Evolutionary conservation across 30 jellyfish, hydroid and myxozoan genomes (phyloP).

Genomic region (Rhopilema esculentum): DNA sequence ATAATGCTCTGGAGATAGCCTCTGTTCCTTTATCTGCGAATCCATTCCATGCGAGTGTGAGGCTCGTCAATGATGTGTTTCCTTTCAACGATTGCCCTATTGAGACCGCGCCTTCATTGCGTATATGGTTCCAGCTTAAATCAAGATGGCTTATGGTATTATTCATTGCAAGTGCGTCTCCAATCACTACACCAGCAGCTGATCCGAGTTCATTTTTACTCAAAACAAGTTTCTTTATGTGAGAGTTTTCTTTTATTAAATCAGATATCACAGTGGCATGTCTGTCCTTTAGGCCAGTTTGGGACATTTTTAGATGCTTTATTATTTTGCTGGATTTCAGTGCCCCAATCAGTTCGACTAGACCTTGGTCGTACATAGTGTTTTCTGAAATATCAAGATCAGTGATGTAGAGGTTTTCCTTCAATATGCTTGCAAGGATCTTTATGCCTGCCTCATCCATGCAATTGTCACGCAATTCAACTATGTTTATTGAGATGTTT

Average conservation of each 20-base stretch:
- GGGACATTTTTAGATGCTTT: conserved; percentile 58
- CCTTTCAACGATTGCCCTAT: conserved; percentile 37
- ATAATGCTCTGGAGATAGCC: conserved; percentile 72
- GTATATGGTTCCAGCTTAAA: conserved; percentile 78
- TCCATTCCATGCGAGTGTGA: conserved; percentile 81
- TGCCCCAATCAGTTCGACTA: conserved; percentile 38
- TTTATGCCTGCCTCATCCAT: conserved; percentile 53
- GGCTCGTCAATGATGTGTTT: conserved; percentile 18
- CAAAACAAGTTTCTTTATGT: conserved; percentile 14
- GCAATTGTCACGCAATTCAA: conserved; percentile 69
- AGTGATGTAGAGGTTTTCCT: conserved; percentile 46
- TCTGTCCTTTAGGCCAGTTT: conserved; percentile 68
- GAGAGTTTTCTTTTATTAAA: conserved; percentile 24
- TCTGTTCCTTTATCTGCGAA: conserved; percentile 80
- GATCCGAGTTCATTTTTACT: conserved; percentile 65
- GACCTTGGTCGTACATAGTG: conserved; percentile 48
- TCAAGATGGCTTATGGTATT: conserved; percentile 45
- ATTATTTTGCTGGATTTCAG: conserved; percentile 14
- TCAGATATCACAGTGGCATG: conserved; percentile 51
- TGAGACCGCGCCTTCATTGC: conserved; percentile 73
- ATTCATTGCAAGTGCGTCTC: conserved; percentile 39
- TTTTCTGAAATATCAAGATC: conserved; percentile 57
- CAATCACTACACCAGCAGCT: conserved; percentile 41
- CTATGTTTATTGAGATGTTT: conserved; percentile 47
- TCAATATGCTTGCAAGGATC: conserved; percentile 34